These are phyloP conservation scores for Hanleya hanleyi DNA, from an alignment of 2,888 invertebrate genomes.

Conservation along the genomic window DNA sequence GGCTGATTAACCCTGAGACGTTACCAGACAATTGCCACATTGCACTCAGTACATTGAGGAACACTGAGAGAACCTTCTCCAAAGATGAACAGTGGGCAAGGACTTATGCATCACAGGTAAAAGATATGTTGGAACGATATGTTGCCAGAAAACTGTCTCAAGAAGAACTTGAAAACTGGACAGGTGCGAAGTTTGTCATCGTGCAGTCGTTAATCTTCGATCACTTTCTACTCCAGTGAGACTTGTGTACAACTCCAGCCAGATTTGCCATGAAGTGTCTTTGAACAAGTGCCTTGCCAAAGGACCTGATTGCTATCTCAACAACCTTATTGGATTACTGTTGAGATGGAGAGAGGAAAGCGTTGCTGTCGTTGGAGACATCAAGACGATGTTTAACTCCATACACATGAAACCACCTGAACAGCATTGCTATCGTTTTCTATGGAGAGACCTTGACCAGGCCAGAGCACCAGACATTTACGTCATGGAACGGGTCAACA, in stretches of 20 bases:
- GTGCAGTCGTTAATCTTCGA: slow-evolving; percentile 7
- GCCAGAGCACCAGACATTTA: slow-evolving; percentile 8
- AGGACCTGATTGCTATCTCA: slow-evolving; percentile 8
- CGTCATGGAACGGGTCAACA: not conserved
- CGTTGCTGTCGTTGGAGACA: slow-evolving; percentile 1
- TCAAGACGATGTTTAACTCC: slow-evolving; percentile 13
- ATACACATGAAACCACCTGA: not conserved
- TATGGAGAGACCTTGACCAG: slow-evolving; percentile 4
- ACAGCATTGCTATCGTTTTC: slow-evolving; percentile 11
- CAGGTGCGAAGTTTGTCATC: not conserved
- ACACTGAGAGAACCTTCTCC: not conserved
- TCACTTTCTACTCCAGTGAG: slow-evolving; percentile 10
- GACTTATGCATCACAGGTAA: not conserved
- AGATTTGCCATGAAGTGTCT: not conserved
- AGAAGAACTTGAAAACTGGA: not conserved
- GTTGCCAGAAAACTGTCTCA: slow-evolving; percentile 4
- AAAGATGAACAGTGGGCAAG: not conserved
- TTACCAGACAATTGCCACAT: slow-evolving; percentile 16
- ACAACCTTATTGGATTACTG: slow-evolving; percentile 3
- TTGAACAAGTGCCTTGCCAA: slow-evolving; percentile 8
- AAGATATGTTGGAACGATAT: not conserved
- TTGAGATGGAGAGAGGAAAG: not conserved
- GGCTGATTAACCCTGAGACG: slow-evolving; percentile 1
- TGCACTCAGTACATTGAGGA: slow-evolving; percentile 7
- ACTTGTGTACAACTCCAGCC: slow-evolving; percentile 5